Evolutionary conservation across 2,888 invertebrate genomes (phyloP), one percentile per base, ranked within the genome.

Genomic region (Ennomos erosarius): DNA sequence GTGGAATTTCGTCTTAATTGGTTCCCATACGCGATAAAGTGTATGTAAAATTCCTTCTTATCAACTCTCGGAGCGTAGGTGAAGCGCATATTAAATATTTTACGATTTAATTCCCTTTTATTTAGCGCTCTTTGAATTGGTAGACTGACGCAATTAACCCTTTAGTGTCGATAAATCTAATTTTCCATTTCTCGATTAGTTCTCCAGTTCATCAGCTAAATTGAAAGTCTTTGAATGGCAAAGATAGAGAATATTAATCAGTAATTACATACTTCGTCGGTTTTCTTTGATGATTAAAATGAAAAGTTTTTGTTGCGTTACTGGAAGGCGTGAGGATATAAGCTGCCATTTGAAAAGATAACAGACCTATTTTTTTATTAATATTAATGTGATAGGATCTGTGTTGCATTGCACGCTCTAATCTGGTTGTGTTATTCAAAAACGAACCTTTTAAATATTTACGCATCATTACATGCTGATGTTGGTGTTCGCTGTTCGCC

Each of bases 1-100:
- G 11, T 33, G 45, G 52, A 56, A 52, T 61, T 56, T 48, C 26
- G 37, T 48, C 56, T 56, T 56, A 61, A 61, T 61, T 61, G 56
- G 45, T 45, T 40, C 54, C 33, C 44, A 48, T 49, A 33, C 38
- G 47, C 55, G 49, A 53, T 61, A 53, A 61, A 60, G 35, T 52
- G 44, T 49, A 61, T 56, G 60, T 61, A 45, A 49, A 56, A 40
- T 53, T 56, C 51, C 39, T 44, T 53, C 56, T 60, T 56, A 61
- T 56, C 45, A 52, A 56, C 10, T 10, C 39, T 42, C 26, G 6
- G 16, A 11, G 10, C 16, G 37, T 12, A 35, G 50, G 51, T 56
- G 26, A 51, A 53, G 38, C 44, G 58, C 52, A 33, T 43, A 38
- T 47, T 34, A 58, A 47, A 46, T 35, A 34, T 50, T n/a, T 50